Conservation (phyloP, 2,113 vertebrate genomes). For the Oxyruncus cristatus region DNA sequence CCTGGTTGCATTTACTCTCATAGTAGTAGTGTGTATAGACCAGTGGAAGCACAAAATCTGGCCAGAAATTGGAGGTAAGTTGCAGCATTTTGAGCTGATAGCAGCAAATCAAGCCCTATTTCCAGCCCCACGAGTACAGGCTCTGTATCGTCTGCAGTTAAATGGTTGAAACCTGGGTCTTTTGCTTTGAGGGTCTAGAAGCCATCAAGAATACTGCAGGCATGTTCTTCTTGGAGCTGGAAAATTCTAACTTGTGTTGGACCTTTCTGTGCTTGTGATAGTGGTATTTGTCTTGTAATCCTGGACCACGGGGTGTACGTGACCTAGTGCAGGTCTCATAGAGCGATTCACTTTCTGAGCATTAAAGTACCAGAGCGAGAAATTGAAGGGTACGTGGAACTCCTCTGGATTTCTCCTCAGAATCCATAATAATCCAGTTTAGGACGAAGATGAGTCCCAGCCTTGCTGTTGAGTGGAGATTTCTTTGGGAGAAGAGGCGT, state of each 20-base stretch:
- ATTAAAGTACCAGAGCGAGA: neutral
- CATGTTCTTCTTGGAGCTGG: neutral
- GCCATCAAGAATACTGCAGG: neutral
- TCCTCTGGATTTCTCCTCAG: neutral
- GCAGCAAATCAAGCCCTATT: accelerated
- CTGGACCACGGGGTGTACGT: neutral
- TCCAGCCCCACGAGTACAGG: neutral
- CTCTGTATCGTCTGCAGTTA: neutral
- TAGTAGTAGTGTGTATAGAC: slow-evolving; percentile 83
- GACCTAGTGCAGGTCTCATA: neutral
- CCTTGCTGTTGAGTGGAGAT: neutral
- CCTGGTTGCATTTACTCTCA: slow-evolving; percentile 80
- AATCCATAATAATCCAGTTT: neutral
- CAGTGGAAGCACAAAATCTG: slow-evolving; percentile 92
- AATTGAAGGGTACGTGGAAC: neutral
- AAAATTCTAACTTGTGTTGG: neutral
- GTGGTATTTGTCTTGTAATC: neutral
- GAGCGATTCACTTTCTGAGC: neutral
- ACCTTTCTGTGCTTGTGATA: neutral
- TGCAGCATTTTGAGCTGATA: neutral
- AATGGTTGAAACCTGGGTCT: neutral
- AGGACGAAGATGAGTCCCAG: neutral
- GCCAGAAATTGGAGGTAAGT: slow-evolving; percentile 87
- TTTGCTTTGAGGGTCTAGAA: neutral
- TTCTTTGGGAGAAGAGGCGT: neutral